Base-by-base conservation (phyloP, 2,797 vertebrate genomes). In the Sebastolobus alascanus region DNA sequence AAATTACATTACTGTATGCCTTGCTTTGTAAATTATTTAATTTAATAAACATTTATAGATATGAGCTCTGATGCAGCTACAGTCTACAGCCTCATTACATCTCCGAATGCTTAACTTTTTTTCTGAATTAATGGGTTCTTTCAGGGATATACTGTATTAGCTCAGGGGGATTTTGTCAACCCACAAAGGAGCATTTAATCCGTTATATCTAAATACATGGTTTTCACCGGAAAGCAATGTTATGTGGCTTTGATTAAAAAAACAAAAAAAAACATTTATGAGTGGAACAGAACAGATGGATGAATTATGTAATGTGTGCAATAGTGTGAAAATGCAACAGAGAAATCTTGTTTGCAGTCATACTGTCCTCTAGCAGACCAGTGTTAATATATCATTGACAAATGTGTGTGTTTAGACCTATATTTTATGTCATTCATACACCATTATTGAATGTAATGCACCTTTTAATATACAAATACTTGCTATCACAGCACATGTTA, bases 231-330 rank as follows among this genome's bases (percentile, higher is more conserved):
- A 63, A 6, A 73, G 31, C 2, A 82, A 60, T 46, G 35, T 8
- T 35, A 50, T 55, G 18, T 61, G 40, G 35, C 33, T 43, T 43
- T 33, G 27, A 66, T 46, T 29, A 46, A 65, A 71, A 25, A 29
- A 59, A 59, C n/a, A 8, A 8, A 50, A 60, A 59, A 13, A 22
- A 29, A 10, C 11, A 63, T 27, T 56, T 38, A 64, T 56, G 46
- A 64, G 54, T 68, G 50, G 25, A 66, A n/a, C 35, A 73, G 25
- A 63, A 61, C 82, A 87, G 68, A 70, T 76, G 68, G 64, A 76
- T 70, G 58, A 46, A 83, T 77, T 84, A 77, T 68, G 27, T 73
- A 66, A 79, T 56, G 63, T 72, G 33, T 75, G 79, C 61, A 68
- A 66, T 40, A 68, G 68, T 76, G 54, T 68, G 73, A 74, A 75